Conservation (phyloP, 2,113 vertebrate species). For the Copsychus sechellarum region DNA sequence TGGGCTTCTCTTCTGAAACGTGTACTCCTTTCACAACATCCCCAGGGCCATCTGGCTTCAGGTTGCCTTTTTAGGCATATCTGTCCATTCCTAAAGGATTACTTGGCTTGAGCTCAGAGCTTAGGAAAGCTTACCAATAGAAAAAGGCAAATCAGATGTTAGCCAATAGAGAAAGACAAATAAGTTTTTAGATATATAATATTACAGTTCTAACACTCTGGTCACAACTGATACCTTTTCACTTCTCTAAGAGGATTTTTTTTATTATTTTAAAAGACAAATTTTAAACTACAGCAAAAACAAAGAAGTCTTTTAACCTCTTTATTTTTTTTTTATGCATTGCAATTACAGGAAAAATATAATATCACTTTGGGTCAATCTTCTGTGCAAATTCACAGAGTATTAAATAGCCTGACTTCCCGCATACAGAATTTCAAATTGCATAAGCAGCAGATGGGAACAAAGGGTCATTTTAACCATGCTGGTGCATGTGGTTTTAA, state of each 20-base stretch:
- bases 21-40: background rate
- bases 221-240: background rate
- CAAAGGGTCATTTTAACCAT: conserved; percentile 22
- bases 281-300: background rate
- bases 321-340: background rate
- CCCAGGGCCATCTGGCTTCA: background rate
- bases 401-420: conserved; percentile 32
- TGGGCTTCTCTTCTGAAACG: background rate
- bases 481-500: background rate
- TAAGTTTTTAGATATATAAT: background rate
- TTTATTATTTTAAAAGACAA: background rate
- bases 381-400: conserved; percentile 3
- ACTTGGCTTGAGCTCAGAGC: background rate
- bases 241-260: background rate
- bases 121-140: background rate
- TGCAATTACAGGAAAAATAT: background rate
- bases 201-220: background rate
- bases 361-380: background rate
- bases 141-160: background rate
- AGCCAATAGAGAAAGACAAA: background rate
- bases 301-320: background rate
- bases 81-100: background rate
- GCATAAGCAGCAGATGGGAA: conserved; percentile 3
- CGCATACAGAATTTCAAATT: background rate
- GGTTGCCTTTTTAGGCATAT: background rate